A percentile compares a stretch with the other conserved stretches of the same genome.
Conservation (phyloP, 2,888 invertebrate species). For the Pyrgus malvae region DNA sequence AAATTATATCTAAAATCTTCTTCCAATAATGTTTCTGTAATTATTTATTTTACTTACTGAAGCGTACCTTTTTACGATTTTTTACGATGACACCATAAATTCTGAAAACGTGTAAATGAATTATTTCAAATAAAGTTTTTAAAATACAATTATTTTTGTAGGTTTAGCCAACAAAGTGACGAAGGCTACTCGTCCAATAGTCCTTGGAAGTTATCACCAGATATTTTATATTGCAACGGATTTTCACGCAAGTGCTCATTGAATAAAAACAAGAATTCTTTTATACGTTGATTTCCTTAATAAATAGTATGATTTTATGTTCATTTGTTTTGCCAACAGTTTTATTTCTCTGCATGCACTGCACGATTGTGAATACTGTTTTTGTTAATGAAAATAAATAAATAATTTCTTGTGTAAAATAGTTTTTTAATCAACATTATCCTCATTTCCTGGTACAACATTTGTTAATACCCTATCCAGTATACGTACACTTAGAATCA, state of each 20-base stretch:
- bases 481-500: too few species aligned
- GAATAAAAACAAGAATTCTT: conserved; percentile 38
- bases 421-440: conserved; percentile 7
- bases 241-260: conserved; percentile 50
- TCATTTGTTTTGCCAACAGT: neutral
- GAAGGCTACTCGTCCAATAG: conserved; percentile 57
- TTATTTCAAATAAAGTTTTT: neutral
- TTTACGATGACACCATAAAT: too few species aligned
- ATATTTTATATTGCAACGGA: conserved; percentile 51
- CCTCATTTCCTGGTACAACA: neutral
- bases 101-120: too few species aligned
- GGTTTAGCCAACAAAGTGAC: conserved; percentile 37
- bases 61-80: too few species aligned
- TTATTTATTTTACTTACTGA: too few species aligned
- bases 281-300: conserved; percentile 35
- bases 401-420: conserved; percentile 16
- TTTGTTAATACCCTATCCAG: too few species aligned
- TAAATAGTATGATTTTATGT: conserved; percentile 10
- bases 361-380: neutral
- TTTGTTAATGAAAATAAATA: conserved; percentile 11
- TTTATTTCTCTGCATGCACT: conserved; percentile 33
- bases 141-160: neutral
- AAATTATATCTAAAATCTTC: too few species aligned
- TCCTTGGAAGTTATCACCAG: conserved; percentile 39
- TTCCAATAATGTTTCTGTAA: too few species aligned